Base-by-base conservation (phyloP, 2,113 vertebrate genomes). In the Chinchilla lanigera region DNA sequence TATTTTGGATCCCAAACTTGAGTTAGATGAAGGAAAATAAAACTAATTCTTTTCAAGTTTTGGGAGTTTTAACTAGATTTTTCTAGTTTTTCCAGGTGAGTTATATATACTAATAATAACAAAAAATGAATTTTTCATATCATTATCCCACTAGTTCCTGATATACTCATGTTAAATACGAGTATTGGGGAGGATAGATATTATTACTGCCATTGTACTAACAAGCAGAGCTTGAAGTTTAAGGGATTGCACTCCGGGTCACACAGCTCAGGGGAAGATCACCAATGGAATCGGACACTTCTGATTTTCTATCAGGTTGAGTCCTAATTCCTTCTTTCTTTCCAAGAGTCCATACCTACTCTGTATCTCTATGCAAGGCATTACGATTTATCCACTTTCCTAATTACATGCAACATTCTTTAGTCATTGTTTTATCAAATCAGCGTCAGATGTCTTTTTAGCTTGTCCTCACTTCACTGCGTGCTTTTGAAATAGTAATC, bases 51-150 rank as follows among this genome's bases (percentile, higher is more conserved):
- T 86, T 94, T 90, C 93, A 61, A 47, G 1, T 44, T 50, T 63
- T n/a, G 14, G 3, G 7, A 65, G 3, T 28, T 73, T 97, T 94
- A 71, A 52, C 44, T 80, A 35, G 47, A 54, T 5, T 22, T 69
- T 95, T 96, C 33, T 85, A 58, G 35, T 13, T 71, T 78, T 85
- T 10, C 24, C 88, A 93, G 52, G 7, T 44, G 30, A 94, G 13
- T 47, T 96, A 85, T n/a, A n/a, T n/a, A n/a, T 13, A 93, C 50
- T 41, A 93, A 60, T 6, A 80, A 44, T 86, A 10, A 89, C 93
- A 93, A 16, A 26, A 65, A 84, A 10, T 87, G 73, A 52, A n/a
- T n/a, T 82, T 94, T 84, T 81, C 10, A n/a, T n/a, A 20, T 52
- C 20, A 33, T 35, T 30, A 5, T 89, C 16, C 60, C 28, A 5